Conservation (phyloP, 2,797 vertebrate species). For the Mormyrus hasselquistii region DNA sequence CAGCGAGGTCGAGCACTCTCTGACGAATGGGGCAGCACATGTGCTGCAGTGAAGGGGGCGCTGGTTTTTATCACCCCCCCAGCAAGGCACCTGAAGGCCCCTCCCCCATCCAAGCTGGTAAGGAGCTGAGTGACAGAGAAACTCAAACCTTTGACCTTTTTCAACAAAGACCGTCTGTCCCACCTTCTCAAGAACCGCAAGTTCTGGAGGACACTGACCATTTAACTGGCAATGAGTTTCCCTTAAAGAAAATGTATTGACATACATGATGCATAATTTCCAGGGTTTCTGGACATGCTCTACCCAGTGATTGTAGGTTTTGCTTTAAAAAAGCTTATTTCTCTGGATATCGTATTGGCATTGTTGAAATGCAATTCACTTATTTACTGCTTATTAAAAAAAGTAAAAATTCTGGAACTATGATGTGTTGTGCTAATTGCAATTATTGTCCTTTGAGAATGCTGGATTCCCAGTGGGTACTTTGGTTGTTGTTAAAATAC, state of each 20-base stretch:
- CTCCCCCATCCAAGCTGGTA: neutral
- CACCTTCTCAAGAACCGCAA: neutral
- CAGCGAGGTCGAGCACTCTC: constrained; percentile 40
- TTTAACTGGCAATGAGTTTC: neutral
- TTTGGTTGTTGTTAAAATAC: neutral
- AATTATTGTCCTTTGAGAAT: neutral
- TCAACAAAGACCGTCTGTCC: constrained; percentile 4
- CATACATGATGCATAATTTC: neutral
- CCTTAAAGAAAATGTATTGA: neutral
- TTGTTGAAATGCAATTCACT: neutral
- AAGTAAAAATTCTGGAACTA: neutral
- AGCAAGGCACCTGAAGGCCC: constrained; percentile 44
- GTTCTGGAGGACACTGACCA: neutral
- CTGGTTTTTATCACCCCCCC: constrained; percentile 49
- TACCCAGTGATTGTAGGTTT: neutral
- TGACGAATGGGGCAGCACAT: constrained; percentile 45
- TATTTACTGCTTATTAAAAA: neutral
- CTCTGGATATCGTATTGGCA: neutral
- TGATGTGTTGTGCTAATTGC: neutral
- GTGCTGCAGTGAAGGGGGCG: constrained; percentile 30
- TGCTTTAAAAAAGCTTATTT: neutral
- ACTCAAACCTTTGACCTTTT: constrained; percentile 2
- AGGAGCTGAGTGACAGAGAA: constrained; percentile 6
- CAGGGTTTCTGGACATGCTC: neutral
- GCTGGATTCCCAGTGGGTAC: neutral